These are phyloP conservation scores for Calephelis perditalis DNA, from an alignment of 2,888 invertebrate genomes.

Conservation along the genomic window DNA sequence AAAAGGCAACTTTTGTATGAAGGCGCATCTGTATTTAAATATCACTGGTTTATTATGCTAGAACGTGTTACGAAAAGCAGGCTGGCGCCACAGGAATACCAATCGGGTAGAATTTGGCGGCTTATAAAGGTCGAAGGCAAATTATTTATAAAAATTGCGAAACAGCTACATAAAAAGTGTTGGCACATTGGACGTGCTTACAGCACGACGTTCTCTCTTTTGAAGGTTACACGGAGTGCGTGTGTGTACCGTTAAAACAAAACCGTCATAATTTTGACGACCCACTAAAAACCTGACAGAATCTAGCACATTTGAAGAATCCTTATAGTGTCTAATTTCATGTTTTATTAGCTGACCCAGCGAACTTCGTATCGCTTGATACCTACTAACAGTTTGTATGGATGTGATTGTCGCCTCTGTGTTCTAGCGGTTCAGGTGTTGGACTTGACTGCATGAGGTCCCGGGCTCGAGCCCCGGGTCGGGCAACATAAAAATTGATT, in stretches of 20 bases:
- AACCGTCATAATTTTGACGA: constrained; percentile 55
- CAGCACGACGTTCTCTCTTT: constrained; percentile 71
- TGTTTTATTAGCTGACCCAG: too few species aligned
- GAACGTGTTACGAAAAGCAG: constrained; percentile 67
- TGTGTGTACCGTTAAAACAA: constrained; percentile 64
- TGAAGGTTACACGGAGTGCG: constrained; percentile 62
- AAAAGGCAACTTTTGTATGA: too few species aligned
- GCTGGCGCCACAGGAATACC: constrained; percentile 65
- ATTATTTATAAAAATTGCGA: constrained; percentile 72
- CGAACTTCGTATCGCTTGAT: too few species aligned
- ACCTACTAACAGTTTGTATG: too few species aligned
- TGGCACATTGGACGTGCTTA: constrained; percentile 73
- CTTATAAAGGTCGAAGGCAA: constrained; percentile 73
- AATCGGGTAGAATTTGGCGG: constrained; percentile 71
- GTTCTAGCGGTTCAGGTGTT: too few species aligned
- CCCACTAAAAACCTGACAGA: constrained; percentile 37
- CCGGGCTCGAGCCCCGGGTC: too few species aligned
- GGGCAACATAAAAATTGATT: too few species aligned
- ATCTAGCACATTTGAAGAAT: neutral
- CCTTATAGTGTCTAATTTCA: neutral
- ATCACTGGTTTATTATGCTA: constrained; percentile 36
- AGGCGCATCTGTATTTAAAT: too few species aligned
- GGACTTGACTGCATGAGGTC: too few species aligned
- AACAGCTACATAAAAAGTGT: constrained; percentile 66
- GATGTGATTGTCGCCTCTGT: too few species aligned